Conservation (phyloP, 2,888 invertebrate genomes). For the Diploptera punctata region DNA sequence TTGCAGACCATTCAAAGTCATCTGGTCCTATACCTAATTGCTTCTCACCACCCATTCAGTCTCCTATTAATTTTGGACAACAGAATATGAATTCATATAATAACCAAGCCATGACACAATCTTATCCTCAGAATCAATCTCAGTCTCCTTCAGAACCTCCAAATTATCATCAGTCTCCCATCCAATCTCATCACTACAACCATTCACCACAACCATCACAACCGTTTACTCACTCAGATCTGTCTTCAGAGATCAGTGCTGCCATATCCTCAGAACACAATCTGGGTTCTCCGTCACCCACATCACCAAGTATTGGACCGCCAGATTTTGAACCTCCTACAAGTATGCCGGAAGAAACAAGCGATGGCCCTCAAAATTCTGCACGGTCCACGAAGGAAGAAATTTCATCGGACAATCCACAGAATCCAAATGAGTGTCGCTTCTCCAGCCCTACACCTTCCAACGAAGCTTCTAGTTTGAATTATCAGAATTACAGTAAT, state of each 20-base stretch:
- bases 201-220: constrained; percentile 59
- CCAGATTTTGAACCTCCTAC: constrained; percentile 78
- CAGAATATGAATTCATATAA: constrained; percentile 47
- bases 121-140: constrained; percentile 48
- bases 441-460: constrained; percentile 58
- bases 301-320: constrained; percentile 70
- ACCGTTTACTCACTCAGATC: constrained; percentile 70
- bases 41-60: constrained; percentile 60
- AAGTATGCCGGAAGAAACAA: constrained; percentile 58
- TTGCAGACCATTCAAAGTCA: constrained; percentile 52
- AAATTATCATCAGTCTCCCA: constrained; percentile 54
- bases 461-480: constrained; percentile 44
- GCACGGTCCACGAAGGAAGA: constrained; percentile 48
- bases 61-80: constrained; percentile 58
- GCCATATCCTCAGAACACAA: constrained; percentile 73
- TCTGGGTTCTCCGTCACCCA: constrained; percentile 68
- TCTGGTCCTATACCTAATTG: constrained; percentile 58
- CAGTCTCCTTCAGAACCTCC: constrained; percentile 47
- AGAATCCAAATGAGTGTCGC: constrained; percentile 54
- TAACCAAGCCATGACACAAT: constrained; percentile 44
- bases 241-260: constrained; percentile 79
- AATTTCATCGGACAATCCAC: constrained; percentile 50
- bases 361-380: constrained; percentile 30
- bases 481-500: constrained; percentile 49
- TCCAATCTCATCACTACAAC: constrained; percentile 55